phyloP scores from a whole-genome alignment of 2,888 invertebrate species.

The Linyphia triangularis region DNA sequence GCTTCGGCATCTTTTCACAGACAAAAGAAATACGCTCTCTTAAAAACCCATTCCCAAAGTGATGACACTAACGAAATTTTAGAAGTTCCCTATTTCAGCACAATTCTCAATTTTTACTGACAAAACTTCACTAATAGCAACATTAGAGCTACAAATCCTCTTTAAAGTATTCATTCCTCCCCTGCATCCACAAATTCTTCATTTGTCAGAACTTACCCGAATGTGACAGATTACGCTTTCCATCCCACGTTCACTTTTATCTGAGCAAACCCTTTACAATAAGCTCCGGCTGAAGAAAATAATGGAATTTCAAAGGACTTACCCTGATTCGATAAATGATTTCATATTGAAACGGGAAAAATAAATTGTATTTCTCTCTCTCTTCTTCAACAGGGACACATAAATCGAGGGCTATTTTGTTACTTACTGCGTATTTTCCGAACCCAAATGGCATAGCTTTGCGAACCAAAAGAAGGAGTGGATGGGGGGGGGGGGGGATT shows the following conservation, averaged over 20 bases:
- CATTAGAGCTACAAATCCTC: constrained; percentile 40
- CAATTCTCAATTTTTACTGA: constrained; percentile 12
- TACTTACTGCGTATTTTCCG: constrained; percentile 27
- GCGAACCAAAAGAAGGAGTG: too few relatives aligned
- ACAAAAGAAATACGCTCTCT: too few relatives aligned
- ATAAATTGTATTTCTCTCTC: constrained; percentile 48
- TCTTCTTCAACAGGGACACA: constrained; percentile 30
- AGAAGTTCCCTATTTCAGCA: neutral
- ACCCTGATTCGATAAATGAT: constrained; percentile 52
- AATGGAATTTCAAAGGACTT: constrained; percentile 62
- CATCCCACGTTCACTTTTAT: neutral
- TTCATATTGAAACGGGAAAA: constrained; percentile 58
- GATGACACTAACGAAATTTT: neutral
- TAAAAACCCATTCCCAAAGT: too few relatives aligned
- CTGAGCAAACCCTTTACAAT: neutral
- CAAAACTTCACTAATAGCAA: constrained; percentile 14
- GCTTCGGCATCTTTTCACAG: too few relatives aligned
- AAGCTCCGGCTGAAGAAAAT: constrained; percentile 11
- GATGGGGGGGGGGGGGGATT: constrained; percentile 7
- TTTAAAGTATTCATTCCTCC: neutral
- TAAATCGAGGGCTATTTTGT: constrained; percentile 52
- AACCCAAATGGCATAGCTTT: constrained; percentile 21
- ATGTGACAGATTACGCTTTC: constrained; percentile 38
- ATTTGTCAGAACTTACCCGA: constrained; percentile 33
- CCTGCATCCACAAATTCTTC: constrained; percentile 21